Evolutionary conservation across 2,797 vertebrate genomes (phyloP), one percentile per base, ranked within the genome.

Genomic region (Prunella strophiata): DNA sequence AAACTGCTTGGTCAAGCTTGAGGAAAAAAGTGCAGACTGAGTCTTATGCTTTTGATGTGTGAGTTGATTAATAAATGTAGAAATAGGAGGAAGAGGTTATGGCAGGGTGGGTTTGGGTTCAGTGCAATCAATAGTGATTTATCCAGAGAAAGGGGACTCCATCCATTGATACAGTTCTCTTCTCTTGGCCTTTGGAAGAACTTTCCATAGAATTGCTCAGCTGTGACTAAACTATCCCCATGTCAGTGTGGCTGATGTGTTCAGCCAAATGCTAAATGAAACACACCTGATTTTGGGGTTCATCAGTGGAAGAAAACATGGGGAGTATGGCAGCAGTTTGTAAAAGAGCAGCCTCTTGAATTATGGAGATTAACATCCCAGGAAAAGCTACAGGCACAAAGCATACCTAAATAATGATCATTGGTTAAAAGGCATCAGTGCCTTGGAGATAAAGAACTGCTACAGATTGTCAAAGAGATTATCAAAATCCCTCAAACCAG

Each of bases 401-500:
- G 81, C 83, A 63, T 76, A 32, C 79, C 82, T 86, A 62, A 93
- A 78, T 77, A 89, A 85, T 59, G 63, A 47, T 83, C 55, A 9
- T 38, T 88, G 34, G 50, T 88, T 91, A 88, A 90, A 89, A 96
- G 58, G 62, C 71, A 70, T 91, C 80, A 76, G 62, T 75, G 76
- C 70, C 68, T 78, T 65, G 59, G 73, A 96, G 80, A 88, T 85
- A 85, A 81, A 93, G 55, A 84, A 79, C 82, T 70, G 50, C 81
- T 91, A 42, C 43, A 73, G 79, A 78, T 93, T 82, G 63, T 79
- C 59, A 72, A 66, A 77, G 74, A 91, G 63, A 91, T 95, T 92
- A 91, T 81, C 74, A 92, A 76, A 92, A 96, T 93, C 82, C 85
- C 77, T 93, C 91, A 86, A 66, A 91, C 29, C 76, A 89, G 87